Conservation (phyloP, 2,797 vertebrate species). For the Channallabes apus region DNA sequence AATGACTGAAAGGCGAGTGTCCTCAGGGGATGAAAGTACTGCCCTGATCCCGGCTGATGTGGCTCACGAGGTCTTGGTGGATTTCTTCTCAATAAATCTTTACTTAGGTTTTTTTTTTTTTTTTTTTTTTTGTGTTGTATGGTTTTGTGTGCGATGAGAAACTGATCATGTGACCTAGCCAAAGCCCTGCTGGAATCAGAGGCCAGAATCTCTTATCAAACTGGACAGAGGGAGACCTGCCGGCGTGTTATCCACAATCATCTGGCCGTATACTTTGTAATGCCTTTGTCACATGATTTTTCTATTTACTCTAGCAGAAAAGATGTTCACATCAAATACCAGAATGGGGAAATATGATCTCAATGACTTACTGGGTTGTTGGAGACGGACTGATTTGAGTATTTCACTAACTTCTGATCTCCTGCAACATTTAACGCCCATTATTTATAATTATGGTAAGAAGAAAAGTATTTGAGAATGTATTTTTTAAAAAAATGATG, state of each 20-base stretch:
- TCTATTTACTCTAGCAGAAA: not conserved
- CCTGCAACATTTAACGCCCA: not conserved
- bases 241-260: not conserved
- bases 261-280: not conserved
- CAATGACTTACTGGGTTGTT: not conserved
- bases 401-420: not conserved
- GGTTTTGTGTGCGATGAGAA: not conserved
- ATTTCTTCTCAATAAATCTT: slow-evolving; percentile 21
- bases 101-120: slow-evolving; percentile 6
- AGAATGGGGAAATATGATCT: too few relatives aligned
- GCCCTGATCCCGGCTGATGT: not conserved
- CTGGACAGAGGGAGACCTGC: slow-evolving; percentile 9
- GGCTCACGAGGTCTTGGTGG: slow-evolving; percentile 5
- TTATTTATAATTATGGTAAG: not conserved
- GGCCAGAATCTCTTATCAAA: slow-evolving; percentile 21
- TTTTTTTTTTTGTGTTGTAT: slow-evolving; percentile 30
- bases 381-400: not conserved
- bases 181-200: not conserved
- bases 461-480: not conserved
- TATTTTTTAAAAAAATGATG: too few relatives aligned
- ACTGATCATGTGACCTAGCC: slow-evolving; percentile 20
- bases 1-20: not conserved
- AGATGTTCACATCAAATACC: not conserved
- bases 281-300: not conserved
- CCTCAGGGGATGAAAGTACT: not conserved